Conservation (phyloP, 2,113 vertebrate species). For the Cheilinus undulatus region DNA sequence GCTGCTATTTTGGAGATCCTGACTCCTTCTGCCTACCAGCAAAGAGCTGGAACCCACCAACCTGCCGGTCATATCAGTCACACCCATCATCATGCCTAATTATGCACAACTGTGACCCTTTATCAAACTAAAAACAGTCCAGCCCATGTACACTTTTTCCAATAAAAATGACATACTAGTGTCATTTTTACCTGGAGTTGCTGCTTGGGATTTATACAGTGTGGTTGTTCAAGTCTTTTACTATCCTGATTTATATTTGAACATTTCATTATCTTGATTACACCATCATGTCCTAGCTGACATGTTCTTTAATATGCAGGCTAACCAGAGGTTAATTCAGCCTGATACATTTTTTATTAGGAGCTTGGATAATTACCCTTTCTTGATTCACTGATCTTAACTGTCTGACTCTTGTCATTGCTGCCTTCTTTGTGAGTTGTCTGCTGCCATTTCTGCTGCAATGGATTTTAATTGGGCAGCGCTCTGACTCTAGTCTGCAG, state of each 20-base stretch:
- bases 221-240: neutral
- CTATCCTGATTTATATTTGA: slow-evolving; percentile 14
- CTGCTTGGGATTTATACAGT: too few relatives aligned
- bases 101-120: too few relatives aligned
- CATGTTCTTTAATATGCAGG: neutral
- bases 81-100: too few relatives aligned
- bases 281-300: neutral
- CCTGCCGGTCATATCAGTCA: too few relatives aligned
- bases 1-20: too few relatives aligned
- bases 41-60: too few relatives aligned
- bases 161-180: too few relatives aligned
- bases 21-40: too few relatives aligned
- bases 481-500: slow-evolving; percentile 6
- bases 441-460: neutral
- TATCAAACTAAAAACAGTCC: too few relatives aligned
- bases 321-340: slow-evolving; percentile 15
- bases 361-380: slow-evolving; percentile 14
- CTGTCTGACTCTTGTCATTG: neutral
- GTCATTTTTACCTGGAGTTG: too few relatives aligned
- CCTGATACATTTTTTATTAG: neutral
- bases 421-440: neutral
- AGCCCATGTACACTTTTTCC: too few relatives aligned
- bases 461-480: neutral
- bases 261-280: slow-evolving; percentile 19
- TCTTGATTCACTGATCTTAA: slow-evolving; percentile 15